Evolutionary conservation across 2,888 invertebrate species (phyloP), one percentile per base, ranked within the genome.

Genomic region (Leptarthrus brevirostris): DNA sequence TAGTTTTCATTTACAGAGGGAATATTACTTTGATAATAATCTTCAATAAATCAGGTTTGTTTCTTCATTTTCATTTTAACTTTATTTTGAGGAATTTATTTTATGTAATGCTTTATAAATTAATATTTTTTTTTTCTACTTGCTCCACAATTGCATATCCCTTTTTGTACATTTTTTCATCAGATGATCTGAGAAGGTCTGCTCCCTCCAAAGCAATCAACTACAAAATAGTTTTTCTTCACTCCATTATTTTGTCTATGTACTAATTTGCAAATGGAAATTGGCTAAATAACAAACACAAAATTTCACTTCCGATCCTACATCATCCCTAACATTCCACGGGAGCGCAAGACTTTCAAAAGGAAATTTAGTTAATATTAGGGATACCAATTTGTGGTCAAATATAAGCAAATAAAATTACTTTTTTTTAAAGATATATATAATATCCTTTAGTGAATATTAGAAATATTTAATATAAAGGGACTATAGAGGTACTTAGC

Each of bases 111-210:
- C 47, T 66, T 20, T 66, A n/a, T n/a, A n/a, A n/a, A n/a, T n/a
- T n/a, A n/a, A n/a, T n/a, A n/a, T n/a, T 34, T 22, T 6, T 53
- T 22, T 47, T 66, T 34, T 47, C 47, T 47, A 47, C 49, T 66
- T 66, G 47, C n/a, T 16, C 44, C 66, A 47, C 66, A 66, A 66
- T 66, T 72, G 58, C 22, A 47, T 47, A 72, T 74, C 74, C 75
- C 77, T 70, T 88, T 89, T 90, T 90, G 89, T 90, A 90, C 89
- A 89, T 89, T 87, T 87, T 83, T 88, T 87, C 89, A 90, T 89
- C 89, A 90, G 89, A 89, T 90, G 89, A 89, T 89, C 89, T 89
- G 89, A 85, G 84, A 84, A 83, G 82, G 83, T 83, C 80, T 79
- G 78, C 80, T 78, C 78, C 78, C 71, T 56, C 44, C 20, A 24